Percentiles rank a stretch among this genome's conserved stretches.
These are phyloP conservation scores for Phenganax stokvisi DNA, from an alignment of 92 coral and sea anemone genomes.

Conservation along the genomic window DNA sequence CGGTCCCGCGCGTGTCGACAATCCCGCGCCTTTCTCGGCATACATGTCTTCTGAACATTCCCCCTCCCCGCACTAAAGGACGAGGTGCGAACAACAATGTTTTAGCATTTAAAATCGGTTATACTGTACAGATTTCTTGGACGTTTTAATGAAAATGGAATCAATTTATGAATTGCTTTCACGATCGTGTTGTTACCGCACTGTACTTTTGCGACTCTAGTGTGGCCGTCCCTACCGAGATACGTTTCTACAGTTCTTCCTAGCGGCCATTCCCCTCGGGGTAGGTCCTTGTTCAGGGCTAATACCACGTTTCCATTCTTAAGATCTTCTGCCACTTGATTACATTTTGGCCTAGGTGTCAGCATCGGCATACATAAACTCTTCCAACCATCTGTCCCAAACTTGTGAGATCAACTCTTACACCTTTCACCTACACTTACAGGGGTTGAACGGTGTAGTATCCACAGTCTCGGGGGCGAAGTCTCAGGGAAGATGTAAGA, in stretches of 20 bases:
- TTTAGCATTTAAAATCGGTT: background rate
- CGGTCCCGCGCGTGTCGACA: too few relatives aligned
- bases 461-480: constrained; percentile 45
- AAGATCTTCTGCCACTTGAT: background rate
- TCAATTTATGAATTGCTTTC: constrained; percentile 46
- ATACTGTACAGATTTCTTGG: background rate
- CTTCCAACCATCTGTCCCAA: constrained; percentile 26
- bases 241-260: background rate
- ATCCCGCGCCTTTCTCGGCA: too few relatives aligned
- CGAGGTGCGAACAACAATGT: background rate
- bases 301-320: constrained; percentile 15
- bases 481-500: background rate
- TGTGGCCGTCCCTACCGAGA: constrained; percentile 35
- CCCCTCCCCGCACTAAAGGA: constrained; percentile 8
- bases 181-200: constrained; percentile 46
- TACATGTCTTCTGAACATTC: background rate
- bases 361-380: constrained; percentile 6
- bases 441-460: constrained; percentile 28
- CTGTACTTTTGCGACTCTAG: constrained; percentile 54
- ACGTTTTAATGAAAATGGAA: constrained; percentile 21
- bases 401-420: constrained; percentile 23
- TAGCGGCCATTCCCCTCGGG: constrained; percentile 13
- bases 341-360: constrained; percentile 10
- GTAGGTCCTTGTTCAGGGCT: background rate
- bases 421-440: constrained; percentile 14